Evolutionary conservation across 1,140 invertebrate genomes (phyloP), one percentile per base, ranked within the genome.

Genomic region (Eumaeus atala): DNA sequence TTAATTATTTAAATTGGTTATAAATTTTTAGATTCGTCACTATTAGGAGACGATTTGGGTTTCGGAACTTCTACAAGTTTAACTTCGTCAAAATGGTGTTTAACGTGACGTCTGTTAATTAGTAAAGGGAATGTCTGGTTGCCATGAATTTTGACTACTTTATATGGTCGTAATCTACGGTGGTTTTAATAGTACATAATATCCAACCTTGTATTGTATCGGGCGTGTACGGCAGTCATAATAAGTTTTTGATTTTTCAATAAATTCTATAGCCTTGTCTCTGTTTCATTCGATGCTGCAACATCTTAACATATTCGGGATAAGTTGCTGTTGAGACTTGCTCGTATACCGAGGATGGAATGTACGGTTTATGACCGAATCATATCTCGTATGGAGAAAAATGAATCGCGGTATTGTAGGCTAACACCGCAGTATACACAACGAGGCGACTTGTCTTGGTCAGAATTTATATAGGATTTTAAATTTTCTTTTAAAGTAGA

Each of bases 381-480:
- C 78, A 12, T 42, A 78, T 49, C 58, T 78, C 65, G 48, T 66
- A 62, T 3, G 68, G 72, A 3, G 64, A 60, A 17, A 59, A 77
- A 6, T 68, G 58, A 10, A 56, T 40, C 11, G 54, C 58, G 0
- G 67, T 72, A 51, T 82, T 72, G 35, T 72, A 72, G 12, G 62
- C 37, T 47, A 69, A 64, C 61, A 71, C 62, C 0, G 63, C 61
- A 3, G 60, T 65, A 17, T 38, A 50, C 33, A 68, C 48, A 58
- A 64, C 38, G 51, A 14, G 51, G 62, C 74, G 64, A 67, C 33
- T 67, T 65, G 21, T 44, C 51, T 37, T 69, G 54, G n/a, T 70
- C 54, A 16, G 61, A 28, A 9, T 53, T 53, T 3, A 40, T 21
- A 21, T 53, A 53, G 4, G 38, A 28, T 34, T 53, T 53, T 6